Conservation (phyloP, 2,888 invertebrate species). For the Tetanocera ferruginea region DNA sequence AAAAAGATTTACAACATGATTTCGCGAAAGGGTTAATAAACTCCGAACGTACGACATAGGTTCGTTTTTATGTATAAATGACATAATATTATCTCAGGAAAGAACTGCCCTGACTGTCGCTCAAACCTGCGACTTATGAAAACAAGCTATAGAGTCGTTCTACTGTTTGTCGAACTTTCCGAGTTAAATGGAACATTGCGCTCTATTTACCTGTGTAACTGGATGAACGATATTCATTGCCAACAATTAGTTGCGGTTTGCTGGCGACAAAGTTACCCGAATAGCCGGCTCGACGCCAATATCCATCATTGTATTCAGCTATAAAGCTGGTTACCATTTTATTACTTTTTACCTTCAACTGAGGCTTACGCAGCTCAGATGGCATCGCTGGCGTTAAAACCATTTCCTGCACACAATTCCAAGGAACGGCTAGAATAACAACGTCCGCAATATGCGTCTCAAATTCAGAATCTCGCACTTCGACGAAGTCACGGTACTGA, state of each 20-base stretch:
- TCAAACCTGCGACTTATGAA: too few relatives aligned
- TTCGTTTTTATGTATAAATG: too few relatives aligned
- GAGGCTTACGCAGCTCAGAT: conserved; percentile 42
- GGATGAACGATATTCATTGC: conserved; percentile 53
- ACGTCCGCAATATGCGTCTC: conserved; percentile 53
- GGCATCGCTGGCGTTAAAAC: conserved; percentile 61
- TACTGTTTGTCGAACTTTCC: too few relatives aligned
- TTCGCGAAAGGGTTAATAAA: too few relatives aligned
- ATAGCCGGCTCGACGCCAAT: conserved; percentile 59
- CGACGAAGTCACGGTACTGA: conserved; percentile 59
- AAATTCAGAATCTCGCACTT: conserved; percentile 55
- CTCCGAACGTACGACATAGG: too few relatives aligned
- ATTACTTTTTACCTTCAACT: not conserved
- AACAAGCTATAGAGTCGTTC: too few relatives aligned
- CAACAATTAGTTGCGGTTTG: conserved; percentile 56
- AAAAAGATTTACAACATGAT: too few relatives aligned
- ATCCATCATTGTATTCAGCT: conserved; percentile 56
- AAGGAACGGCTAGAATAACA: conserved; percentile 64
- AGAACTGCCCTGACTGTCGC: too few relatives aligned
- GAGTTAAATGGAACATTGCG: not conserved
- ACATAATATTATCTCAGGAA: too few relatives aligned
- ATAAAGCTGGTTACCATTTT: conserved; percentile 58
- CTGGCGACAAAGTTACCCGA: conserved; percentile 59
- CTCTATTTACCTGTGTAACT: conserved; percentile 49
- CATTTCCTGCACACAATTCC: conserved; percentile 56